Conservation (phyloP, 2,113 vertebrate genomes). For the Indicator maculatus region DNA sequence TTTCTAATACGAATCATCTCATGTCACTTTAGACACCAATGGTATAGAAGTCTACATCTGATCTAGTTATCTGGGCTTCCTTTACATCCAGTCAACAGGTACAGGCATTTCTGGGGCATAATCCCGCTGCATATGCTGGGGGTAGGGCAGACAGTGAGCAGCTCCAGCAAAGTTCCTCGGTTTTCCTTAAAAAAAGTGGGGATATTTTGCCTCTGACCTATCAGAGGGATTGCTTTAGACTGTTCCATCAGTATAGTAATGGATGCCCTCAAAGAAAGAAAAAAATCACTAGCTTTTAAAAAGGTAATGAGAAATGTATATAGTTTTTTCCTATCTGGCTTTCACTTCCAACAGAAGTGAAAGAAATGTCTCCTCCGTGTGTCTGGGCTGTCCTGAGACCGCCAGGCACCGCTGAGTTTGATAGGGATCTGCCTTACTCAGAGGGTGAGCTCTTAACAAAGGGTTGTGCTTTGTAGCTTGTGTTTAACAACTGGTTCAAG, state of each 20-base stretch:
- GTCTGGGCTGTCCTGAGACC: background rate
- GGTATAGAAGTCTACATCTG: background rate
- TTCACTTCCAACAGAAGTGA: background rate
- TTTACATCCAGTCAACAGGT: background rate
- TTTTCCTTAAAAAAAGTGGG: background rate
- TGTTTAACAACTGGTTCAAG: slow-evolving; percentile 21
- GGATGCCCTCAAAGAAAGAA: background rate
- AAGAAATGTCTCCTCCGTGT: background rate
- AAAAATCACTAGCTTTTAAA: background rate
- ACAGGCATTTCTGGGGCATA: background rate
- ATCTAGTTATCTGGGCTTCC: background rate
- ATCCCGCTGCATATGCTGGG: background rate
- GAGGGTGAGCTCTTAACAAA: background rate
- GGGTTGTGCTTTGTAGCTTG: background rate
- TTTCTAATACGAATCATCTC: background rate
- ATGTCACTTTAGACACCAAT: background rate
- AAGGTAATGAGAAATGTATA: background rate
- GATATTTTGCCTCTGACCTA: background rate
- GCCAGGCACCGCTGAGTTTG: background rate
- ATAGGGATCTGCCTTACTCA: background rate
- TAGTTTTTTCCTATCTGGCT: background rate
- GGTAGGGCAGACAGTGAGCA: background rate
- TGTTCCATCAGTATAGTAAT: background rate
- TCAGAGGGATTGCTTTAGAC: background rate
- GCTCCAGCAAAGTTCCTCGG: background rate